phyloP scores from a whole-genome alignment of 2,888 invertebrate genomes.

The Limnephilus marmoratus region DNA sequence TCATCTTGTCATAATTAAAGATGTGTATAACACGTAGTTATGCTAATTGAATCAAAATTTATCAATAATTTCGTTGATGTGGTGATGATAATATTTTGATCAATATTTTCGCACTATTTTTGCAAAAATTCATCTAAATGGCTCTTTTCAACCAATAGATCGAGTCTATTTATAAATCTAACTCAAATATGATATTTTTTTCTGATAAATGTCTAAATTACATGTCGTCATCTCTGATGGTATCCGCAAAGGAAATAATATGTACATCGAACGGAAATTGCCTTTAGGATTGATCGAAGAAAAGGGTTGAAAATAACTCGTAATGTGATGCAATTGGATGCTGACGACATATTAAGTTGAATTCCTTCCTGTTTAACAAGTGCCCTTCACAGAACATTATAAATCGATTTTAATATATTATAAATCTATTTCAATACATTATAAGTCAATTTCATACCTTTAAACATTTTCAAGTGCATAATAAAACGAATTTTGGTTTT shows the following conservation, averaged over 20 bases:
- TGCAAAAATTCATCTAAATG: neutral
- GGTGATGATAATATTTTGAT: neutral
- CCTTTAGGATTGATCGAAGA: neutral
- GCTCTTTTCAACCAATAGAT: neutral
- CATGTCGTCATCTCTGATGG: neutral
- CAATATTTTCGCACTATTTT: neutral
- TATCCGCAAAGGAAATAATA: slow-evolving; percentile 8
- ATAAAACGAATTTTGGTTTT: too few species aligned
- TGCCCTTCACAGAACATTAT: neutral
- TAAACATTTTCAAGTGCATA: too few species aligned
- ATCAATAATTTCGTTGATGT: neutral
- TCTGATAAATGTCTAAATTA: neutral
- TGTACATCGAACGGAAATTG: slow-evolving; percentile 15
- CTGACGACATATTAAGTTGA: neutral
- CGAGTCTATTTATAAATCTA: neutral
- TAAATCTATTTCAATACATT: neutral
- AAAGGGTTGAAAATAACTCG: slow-evolving; percentile 24
- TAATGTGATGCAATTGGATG: neutral
- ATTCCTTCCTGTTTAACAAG: neutral
- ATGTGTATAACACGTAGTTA: neutral
- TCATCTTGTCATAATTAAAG: neutral
- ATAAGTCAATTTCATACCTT: neutral
- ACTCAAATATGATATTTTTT: neutral
- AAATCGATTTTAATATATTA: neutral
- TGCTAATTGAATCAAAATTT: neutral